phyloP scores from a whole-genome alignment of 2,888 invertebrate species.

The Thera britannica region DNA sequence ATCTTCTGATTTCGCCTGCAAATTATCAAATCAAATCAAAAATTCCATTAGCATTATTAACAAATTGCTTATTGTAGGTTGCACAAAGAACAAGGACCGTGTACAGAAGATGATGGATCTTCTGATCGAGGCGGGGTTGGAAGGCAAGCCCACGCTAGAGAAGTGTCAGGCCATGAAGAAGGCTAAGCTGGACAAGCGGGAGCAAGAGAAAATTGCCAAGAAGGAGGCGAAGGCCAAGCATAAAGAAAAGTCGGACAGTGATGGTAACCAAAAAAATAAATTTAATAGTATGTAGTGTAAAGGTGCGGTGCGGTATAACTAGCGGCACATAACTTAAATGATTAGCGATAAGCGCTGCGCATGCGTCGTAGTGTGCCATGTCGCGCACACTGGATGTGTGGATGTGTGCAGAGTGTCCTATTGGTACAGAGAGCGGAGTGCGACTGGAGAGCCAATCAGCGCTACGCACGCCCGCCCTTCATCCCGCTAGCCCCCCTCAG shows the following conservation, averaged over 20 bases:
- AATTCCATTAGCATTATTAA: not conserved
- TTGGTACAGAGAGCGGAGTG: too few species aligned
- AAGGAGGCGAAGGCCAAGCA: constrained; percentile 72
- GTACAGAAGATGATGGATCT: constrained; percentile 78
- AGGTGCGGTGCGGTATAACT: too few species aligned
- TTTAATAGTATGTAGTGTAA: too few species aligned
- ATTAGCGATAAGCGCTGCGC: too few species aligned
- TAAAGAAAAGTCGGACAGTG: constrained; percentile 58
- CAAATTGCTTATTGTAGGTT: constrained; percentile 56
- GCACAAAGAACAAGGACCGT: constrained; percentile 82
- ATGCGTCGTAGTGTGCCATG: too few species aligned
- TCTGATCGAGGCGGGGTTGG: constrained; percentile 71
- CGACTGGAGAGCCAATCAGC: too few species aligned
- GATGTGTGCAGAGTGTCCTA: too few species aligned
- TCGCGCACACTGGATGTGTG: too few species aligned
- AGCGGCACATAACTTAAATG: too few species aligned
- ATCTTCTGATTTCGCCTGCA: too few species aligned
- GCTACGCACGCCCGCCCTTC: too few species aligned
- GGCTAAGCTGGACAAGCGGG: constrained; percentile 73
- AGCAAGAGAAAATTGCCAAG: constrained; percentile 73
- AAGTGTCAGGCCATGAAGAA: constrained; percentile 75
- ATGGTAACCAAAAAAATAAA: constrained; percentile 44
- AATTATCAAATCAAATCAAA: not conserved
- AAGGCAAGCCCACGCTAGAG: constrained; percentile 80
- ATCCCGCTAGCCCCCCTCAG: too few species aligned